Conservation (phyloP, 2,797 vertebrate species). For the Melanotaenia pygmaea region DNA sequence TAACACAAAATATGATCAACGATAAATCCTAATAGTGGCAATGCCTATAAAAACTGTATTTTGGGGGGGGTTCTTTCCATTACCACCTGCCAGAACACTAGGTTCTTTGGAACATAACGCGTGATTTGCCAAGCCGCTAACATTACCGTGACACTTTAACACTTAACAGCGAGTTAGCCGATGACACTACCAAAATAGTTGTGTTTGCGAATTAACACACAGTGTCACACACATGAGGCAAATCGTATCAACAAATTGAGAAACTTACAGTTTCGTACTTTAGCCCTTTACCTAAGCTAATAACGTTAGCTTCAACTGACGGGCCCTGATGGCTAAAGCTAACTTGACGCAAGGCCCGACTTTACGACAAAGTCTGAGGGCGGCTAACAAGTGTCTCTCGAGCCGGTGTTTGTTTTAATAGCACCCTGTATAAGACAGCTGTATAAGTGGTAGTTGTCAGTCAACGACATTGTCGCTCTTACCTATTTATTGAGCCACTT, state of each 20-base stretch:
- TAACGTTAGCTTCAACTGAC: constrained; percentile 17
- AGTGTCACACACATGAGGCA: not conserved
- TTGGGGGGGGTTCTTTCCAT: not conserved
- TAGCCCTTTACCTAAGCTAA: constrained; percentile 36
- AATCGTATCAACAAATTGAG: not conserved
- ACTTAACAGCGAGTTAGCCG: not conserved
- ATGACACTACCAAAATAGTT: accelerated
- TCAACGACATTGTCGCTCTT: not conserved
- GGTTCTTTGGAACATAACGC: constrained; percentile 10
- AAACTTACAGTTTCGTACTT: not conserved
- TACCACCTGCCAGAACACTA: constrained; percentile 59
- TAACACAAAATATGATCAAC: not conserved
- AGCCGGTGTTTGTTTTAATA: not conserved
- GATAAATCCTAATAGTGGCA: not conserved
- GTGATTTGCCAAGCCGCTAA: constrained; percentile 41
- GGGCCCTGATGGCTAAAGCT: constrained; percentile 64
- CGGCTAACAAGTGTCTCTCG: not conserved
- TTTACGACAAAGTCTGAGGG: constrained; percentile 5
- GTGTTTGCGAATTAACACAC: accelerated
- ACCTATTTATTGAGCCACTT: constrained; percentile 49
- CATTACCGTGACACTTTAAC: not conserved
- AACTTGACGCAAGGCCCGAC: constrained; percentile 59
- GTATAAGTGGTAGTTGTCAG: not conserved
- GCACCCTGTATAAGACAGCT: accelerated
- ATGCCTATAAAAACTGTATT: constrained; percentile 23